These are phyloP conservation scores for Chrysomela aeneicollis DNA, from an alignment of 2,888 invertebrate genomes.

Conservation along the genomic window DNA sequence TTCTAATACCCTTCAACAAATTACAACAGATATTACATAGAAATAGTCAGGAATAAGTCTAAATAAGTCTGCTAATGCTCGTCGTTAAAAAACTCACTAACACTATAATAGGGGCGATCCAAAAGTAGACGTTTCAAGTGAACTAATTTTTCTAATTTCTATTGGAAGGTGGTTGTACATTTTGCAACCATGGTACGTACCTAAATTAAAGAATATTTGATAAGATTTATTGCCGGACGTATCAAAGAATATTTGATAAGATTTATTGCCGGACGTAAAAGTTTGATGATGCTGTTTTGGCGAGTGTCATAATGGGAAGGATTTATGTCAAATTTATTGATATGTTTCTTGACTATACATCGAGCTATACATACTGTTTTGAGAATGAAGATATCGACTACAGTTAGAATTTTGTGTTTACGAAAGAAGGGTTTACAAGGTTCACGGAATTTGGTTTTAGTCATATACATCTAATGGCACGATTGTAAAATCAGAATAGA, in stretches of 20 bases:
- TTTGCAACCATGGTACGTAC: neutral
- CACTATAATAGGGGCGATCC: neutral
- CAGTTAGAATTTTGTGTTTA: neutral
- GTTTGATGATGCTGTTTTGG: neutral
- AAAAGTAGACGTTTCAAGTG: neutral
- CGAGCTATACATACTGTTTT: neutral
- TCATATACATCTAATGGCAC: neutral
- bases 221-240: no score
- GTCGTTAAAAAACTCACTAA: neutral
- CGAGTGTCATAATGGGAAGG: neutral
- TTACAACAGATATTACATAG: neutral
- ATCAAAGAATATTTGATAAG: slow-evolving; percentile 3
- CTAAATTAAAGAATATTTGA: no score
- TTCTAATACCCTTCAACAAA: neutral
- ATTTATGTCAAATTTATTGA: neutral
- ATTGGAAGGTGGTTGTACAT: neutral
- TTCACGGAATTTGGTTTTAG: slow-evolving; percentile 3
- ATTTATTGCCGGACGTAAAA: neutral
- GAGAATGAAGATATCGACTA: neutral
- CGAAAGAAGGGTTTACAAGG: neutral
- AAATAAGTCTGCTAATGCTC: neutral
- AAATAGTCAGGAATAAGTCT: neutral
- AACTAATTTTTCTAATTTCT: neutral
- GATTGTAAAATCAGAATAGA: neutral
- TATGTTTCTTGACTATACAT: neutral